Conservation (phyloP, 2,113 vertebrate genomes). For the Clupea harengus region DNA sequence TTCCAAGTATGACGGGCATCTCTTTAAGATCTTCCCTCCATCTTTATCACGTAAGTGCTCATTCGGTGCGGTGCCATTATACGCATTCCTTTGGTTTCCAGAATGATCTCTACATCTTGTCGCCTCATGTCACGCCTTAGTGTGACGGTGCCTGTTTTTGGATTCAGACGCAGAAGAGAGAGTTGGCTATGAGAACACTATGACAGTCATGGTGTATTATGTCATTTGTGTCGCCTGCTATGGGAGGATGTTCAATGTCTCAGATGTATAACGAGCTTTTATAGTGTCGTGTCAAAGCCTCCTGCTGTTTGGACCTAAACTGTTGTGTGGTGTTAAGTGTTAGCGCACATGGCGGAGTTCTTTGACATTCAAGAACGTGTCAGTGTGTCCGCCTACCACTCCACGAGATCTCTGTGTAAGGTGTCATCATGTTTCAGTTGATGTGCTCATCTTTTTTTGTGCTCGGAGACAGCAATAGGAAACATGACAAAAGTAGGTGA, state of each 20-base stretch:
- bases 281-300: background rate
- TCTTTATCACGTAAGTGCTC: background rate
- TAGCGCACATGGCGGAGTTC: slow-evolving; percentile 58
- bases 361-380: slow-evolving; percentile 68
- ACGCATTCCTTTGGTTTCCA: background rate
- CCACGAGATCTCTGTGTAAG: slow-evolving; percentile 31
- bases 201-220: background rate
- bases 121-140: background rate
- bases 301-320: background rate
- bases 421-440: slow-evolving; percentile 35
- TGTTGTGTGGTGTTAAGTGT: background rate
- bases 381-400: slow-evolving; percentile 70
- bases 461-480: background rate
- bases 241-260: background rate
- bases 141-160: background rate
- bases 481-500: slow-evolving; percentile 15
- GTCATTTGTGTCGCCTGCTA: background rate
- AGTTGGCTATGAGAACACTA: background rate
- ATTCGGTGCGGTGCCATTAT: background rate
- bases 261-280: background rate
- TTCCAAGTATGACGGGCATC: background rate
- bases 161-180: background rate
- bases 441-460: background rate
- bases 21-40: background rate
- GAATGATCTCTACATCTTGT: background rate